Conservation (phyloP, 2,797 vertebrate genomes). For the Acanthis flammea region DNA sequence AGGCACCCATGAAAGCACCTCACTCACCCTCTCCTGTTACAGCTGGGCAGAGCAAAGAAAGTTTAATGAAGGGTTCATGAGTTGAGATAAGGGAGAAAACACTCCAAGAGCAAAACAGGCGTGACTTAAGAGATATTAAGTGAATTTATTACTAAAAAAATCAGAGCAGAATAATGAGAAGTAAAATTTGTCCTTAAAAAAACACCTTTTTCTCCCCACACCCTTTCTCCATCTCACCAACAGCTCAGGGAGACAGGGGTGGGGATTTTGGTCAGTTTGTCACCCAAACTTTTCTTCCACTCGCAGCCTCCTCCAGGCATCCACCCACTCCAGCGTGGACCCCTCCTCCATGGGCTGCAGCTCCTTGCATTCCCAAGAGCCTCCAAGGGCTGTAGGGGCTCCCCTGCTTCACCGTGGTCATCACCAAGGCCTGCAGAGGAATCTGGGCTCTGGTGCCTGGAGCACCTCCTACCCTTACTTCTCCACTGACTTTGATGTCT, state of each 20-base stretch:
- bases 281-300: not conserved
- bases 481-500: too few species aligned
- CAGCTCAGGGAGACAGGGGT: not conserved
- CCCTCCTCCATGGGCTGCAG: not conserved
- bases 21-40: not conserved
- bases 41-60: not conserved
- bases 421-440: not conserved
- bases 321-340: fast-evolving
- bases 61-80: not conserved
- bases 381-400: not conserved
- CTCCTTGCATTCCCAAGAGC: not conserved
- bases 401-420: not conserved
- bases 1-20: not conserved
- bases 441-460: fast-evolving
- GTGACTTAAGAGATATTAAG: not conserved
- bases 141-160: not conserved
- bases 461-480: not conserved
- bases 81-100: not conserved
- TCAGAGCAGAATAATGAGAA: not conserved
- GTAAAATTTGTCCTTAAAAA: not conserved
- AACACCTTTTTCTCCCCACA: not conserved
- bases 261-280: not conserved
- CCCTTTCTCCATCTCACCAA: not conserved
- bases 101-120: not conserved
- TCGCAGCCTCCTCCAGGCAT: not conserved